Base-by-base conservation (phyloP, 1,140 invertebrate species). In the Cyclina sinensis region DNA sequence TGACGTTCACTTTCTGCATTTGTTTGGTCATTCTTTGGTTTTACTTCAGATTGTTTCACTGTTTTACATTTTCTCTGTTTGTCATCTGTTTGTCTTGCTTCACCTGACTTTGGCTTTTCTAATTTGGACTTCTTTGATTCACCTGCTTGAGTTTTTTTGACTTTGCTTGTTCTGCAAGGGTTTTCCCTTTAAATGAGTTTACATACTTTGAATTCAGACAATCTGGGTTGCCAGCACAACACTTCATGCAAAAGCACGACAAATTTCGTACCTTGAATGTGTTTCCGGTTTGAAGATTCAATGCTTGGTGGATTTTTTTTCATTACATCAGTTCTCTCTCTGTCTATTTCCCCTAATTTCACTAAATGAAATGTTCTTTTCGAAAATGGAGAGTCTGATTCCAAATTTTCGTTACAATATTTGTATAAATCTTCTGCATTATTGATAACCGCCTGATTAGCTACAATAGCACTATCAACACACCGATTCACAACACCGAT, bases 171-270 rank as follows among this genome's bases (percentile, higher is more conserved):
- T 73, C 68, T 73, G 35, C 32, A 30, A 73, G 68, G 68, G 68
- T 73, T n/a, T 16, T 37, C 68, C 35, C 68, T 76, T 76, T 43
- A 43, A 43, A 76, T 14, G n/a, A 7, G 35, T 76, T 76, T 37
- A 76, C 73, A 76, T 76, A 76, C 35, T 7, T 43, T 43, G 73
- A 76, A 76, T 76, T 76, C 73, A 76, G 4, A 76, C 73, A 76
- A 43, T 43, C 16, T n/a, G 37, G 68, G 7, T 39, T 43, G 35
- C 73, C 73, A 39, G 32, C 73, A 43, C 43, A 14, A 76, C 73
- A 76, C 9, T 76, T 39, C n/a, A 39, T 76, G 73, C 43, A 76
- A 43, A 76, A 43, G n/a, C 73, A 76, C 35, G 73, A 76, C 73
- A 76, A 21, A 68, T 68, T 68, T 30, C 62, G 24, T 30, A 24